Base-by-base conservation (phyloP, 2,888 invertebrate species). In the Halocaridina rubra region DNA sequence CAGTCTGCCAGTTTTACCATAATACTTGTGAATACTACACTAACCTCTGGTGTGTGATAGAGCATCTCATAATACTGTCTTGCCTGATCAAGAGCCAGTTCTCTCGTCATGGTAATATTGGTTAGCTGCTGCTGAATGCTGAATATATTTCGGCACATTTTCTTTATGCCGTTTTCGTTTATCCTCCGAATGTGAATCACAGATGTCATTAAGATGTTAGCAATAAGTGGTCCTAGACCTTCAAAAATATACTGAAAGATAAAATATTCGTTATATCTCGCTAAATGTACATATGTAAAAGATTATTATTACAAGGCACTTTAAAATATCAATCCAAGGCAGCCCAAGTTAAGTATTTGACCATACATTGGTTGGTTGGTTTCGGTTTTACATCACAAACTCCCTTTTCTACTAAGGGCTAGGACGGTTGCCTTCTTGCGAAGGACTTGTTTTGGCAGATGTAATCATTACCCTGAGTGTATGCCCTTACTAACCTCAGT, bases 41-140 rank as follows among this genome's bases (percentile, higher is more conserved):
- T 92, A 91, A 96, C 96, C 92, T 97, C 95, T 0, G 96, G 96
- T 27, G 94, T 93, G 89, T 94, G 93, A 89, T 95, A 95, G 86
- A 98, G 94, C 89, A 98, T 92, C 89, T 97, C 96, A 90, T 96
- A 96, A 92, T 97, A 98, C 89, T 94, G 94, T 89, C 96, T 93
- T 0, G 98, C 98, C 90, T 96, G 94, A 91, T 98, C 97, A 89
- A 98, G 92, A 22, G 96, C 96, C 16, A 95, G 93, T 91, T 96
- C 96, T 84, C 96, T 92, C 0, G 94, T 94, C 92, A 95, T 94
- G 1, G 96, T 96, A 82, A 97, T 95, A 90, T 95, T 95, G 59
- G 96, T 94, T n/a, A 97, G 91, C 4, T 95, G 95, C 91, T 96
- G 96, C 90, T 97, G 96, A 30, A 97, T 92, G 0, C 95, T 94